phyloP scores from a whole-genome alignment of 2,113 vertebrate species.

The Scopus umbretta region DNA sequence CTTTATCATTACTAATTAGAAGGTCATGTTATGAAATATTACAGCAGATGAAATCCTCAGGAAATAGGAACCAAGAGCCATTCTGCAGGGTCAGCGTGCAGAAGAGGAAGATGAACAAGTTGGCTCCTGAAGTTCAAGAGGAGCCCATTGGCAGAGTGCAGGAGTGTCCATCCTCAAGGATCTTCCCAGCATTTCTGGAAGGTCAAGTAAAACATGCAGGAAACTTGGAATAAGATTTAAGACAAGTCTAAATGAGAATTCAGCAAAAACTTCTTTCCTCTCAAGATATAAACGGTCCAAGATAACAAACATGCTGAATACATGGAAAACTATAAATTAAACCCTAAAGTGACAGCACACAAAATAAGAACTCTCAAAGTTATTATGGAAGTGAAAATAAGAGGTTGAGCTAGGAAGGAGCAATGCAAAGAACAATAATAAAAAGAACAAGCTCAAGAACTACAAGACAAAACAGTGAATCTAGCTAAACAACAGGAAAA shows the following conservation, averaged over 20 bases:
- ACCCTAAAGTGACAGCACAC: neutral
- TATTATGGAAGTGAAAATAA: neutral
- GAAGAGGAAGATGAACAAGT: neutral
- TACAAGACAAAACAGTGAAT: neutral
- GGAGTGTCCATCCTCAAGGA: neutral
- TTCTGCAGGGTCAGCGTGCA: neutral
- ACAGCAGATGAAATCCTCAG: neutral
- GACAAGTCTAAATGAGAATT: slow-evolving; percentile 8
- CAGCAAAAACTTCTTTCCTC: slow-evolving; percentile 52
- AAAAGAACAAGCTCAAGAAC: neutral
- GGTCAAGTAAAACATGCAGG: slow-evolving; percentile 41
- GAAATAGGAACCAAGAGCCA: neutral
- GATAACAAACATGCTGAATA: slow-evolving; percentile 38
- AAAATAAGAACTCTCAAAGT: neutral
- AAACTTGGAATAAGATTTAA: slow-evolving; percentile 44
- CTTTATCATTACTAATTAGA: neutral
- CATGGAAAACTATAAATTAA: neutral
- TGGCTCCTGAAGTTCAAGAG: neutral
- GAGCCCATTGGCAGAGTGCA: neutral
- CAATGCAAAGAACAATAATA: neutral
- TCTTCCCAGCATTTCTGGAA: neutral
- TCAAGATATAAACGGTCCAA: slow-evolving; percentile 26
- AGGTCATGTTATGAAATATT: neutral
- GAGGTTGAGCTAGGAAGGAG: neutral
- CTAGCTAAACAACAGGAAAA: neutral